Conservation (phyloP, 2,113 vertebrate species). For the Apodemus speciosus region DNA sequence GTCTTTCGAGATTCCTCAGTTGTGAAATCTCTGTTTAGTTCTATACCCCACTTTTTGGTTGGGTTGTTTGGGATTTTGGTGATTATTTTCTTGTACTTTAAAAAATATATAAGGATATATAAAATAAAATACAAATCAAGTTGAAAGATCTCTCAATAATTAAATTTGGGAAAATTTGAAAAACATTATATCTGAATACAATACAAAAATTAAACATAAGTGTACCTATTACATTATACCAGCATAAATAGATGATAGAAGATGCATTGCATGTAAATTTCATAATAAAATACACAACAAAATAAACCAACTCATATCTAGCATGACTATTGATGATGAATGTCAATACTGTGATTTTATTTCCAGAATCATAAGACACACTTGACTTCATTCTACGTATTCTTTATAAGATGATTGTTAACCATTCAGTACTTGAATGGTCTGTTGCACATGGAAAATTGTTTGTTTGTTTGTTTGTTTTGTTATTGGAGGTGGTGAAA, state of each 20-base stretch:
- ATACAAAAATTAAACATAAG: neutral
- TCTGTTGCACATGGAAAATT: neutral
- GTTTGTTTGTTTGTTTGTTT: neutral
- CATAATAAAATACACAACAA: neutral
- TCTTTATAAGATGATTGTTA: neutral
- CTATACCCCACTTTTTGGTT: too few relatives aligned
- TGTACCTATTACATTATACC: neutral
- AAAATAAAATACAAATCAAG: neutral
- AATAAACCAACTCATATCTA: neutral
- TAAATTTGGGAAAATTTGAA: neutral
- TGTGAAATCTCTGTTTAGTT: too few relatives aligned
- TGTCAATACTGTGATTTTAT: neutral
- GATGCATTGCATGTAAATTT: neutral
- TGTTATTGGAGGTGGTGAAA: neutral
- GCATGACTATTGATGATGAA: neutral
- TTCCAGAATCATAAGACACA: neutral
- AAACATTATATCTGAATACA: neutral
- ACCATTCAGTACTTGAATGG: neutral
- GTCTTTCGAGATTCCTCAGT: too few relatives aligned
- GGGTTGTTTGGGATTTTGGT: too few relatives aligned
- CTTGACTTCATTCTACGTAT: neutral
- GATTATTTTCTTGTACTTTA: too few relatives aligned
- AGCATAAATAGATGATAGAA: neutral
- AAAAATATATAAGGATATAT: neutral
- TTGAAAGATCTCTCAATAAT: neutral